phyloP scores from a whole-genome alignment of 2,797 vertebrate species.

The Lutjanus argentimaculatus region DNA sequence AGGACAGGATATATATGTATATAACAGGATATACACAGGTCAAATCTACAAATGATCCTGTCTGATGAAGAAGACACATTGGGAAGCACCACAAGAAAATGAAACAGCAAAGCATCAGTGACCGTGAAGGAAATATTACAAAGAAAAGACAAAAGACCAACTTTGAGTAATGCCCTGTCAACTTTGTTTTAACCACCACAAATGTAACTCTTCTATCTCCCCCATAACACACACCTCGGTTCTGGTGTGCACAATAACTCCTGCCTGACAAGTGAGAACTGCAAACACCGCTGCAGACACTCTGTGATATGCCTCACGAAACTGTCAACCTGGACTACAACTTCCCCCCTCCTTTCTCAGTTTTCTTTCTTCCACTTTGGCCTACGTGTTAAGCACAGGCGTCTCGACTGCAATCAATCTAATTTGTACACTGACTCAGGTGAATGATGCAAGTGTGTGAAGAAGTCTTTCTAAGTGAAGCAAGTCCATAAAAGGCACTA shows the following conservation, averaged over 20 bases:
- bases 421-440: background rate
- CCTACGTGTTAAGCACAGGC: background rate
- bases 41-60: background rate
- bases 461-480: constrained; percentile 25
- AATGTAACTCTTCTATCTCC: background rate
- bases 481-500: constrained; percentile 64
- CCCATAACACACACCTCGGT: background rate
- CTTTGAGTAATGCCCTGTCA: background rate
- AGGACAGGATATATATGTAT: too few relatives aligned
- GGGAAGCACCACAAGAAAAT: background rate
- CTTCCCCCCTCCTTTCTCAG: background rate
- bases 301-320: background rate
- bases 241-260: constrained; percentile 1
- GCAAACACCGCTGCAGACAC: constrained; percentile 15
- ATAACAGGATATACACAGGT: background rate
- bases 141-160: background rate
- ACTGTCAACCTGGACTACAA: background rate
- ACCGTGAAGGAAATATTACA: background rate
- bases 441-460: constrained; percentile 14
- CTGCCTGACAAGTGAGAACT: constrained; percentile 12
- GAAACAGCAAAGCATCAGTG: background rate
- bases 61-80: background rate
- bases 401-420: constrained; percentile 10
- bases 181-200: background rate
- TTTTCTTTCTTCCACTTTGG: background rate